Conservation (phyloP, 1,140 invertebrate species). For the Camponotus vicinus region DNA sequence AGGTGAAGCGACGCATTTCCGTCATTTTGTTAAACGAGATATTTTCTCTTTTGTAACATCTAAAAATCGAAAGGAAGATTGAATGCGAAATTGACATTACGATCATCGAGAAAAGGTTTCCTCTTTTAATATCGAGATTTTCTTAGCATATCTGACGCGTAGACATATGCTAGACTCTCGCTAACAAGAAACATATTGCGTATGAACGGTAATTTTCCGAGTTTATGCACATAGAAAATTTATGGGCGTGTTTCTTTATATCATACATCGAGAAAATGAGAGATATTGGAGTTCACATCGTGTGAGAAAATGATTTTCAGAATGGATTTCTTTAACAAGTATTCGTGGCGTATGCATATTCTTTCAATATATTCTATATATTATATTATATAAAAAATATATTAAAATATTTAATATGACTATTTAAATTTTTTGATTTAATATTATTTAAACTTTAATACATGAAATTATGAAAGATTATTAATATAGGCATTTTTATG, state of each 20-base stretch:
- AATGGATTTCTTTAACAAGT: not conserved
- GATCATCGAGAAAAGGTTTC: not conserved
- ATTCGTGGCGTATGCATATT: not conserved
- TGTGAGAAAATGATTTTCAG: not conserved
- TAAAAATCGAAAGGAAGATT: not conserved
- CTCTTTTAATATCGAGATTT: not conserved
- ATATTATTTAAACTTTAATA: too few species aligned
- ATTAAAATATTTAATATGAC: too few species aligned
- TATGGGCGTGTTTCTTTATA: not conserved
- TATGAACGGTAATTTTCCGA: not conserved
- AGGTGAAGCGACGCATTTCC: too few species aligned
- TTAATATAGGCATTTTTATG: too few species aligned
- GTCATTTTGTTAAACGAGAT: conserved; percentile 1
- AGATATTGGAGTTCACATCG: not conserved
- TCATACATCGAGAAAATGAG: not conserved
- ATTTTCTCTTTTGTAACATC: conserved; percentile 6
- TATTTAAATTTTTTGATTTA: too few species aligned
- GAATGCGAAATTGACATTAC: conserved; percentile 16
- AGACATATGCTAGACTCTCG: not conserved
- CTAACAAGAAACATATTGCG: conserved; percentile 30
- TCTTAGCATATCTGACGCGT: not conserved
- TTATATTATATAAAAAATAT: not conserved
- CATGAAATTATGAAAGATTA: too few species aligned
- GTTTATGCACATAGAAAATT: not conserved
- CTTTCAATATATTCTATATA: not conserved